Conservation (phyloP, 2,113 vertebrate species). For the Benitochromis conjunctus region DNA sequence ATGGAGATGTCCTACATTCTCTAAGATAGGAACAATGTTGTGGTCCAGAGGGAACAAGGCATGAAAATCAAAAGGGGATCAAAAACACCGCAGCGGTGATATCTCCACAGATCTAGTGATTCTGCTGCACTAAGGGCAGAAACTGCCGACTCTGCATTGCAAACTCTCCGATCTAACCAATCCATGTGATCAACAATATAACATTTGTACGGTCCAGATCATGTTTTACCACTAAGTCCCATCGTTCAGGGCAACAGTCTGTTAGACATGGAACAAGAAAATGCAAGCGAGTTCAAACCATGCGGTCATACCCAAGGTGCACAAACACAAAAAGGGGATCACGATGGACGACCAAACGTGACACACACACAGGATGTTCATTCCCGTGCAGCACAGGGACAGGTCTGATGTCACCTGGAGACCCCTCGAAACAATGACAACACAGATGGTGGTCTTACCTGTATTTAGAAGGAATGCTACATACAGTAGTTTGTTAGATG, state of each 20-base stretch:
- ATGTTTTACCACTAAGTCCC: neutral
- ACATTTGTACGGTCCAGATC: neutral
- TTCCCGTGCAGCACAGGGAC: constrained; percentile 35
- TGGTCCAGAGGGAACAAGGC: constrained; percentile 38
- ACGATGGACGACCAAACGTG: neutral
- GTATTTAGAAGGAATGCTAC: neutral
- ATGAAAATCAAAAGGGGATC: constrained; percentile 15
- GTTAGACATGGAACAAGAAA: neutral
- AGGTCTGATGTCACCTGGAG: constrained; percentile 1
- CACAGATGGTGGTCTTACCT: neutral
- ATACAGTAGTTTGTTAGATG: neutral
- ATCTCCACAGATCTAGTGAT: neutral
- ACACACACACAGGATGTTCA: constrained; percentile 33
- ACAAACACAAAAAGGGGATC: constrained; percentile 14
- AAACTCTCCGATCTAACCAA: neutral
- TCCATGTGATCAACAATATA: neutral
- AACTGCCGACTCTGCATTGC: neutral
- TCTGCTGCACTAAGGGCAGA: constrained; percentile 39
- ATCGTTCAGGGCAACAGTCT: neutral
- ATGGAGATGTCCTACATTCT: constrained; percentile 47
- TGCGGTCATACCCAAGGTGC: constrained; percentile 11
- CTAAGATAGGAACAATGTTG: constrained; percentile 15
- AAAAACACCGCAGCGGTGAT: constrained; percentile 32
- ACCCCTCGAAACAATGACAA: neutral
- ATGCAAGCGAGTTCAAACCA: neutral